A percentile compares a stretch with the other conserved stretches of the same genome.
Evolutionary conservation across 1,140 invertebrate species (phyloP).

Genomic region (Tenebrio molitor): DNA sequence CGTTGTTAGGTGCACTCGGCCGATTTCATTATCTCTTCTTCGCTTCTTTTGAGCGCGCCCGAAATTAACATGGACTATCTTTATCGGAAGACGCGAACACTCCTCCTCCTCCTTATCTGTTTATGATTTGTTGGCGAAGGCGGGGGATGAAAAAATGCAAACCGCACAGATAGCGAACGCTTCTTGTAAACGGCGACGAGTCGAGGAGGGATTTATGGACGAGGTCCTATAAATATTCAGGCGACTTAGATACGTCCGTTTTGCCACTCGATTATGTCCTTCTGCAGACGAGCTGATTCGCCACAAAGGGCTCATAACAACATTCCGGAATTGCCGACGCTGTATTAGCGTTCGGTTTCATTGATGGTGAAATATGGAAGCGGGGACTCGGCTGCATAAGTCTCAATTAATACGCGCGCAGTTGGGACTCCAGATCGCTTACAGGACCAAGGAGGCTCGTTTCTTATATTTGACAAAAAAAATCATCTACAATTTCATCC

Average conservation of each 20-base stretch:
- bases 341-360: too few species aligned
- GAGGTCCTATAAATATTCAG: slow-evolving; percentile 26
- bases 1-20: slow-evolving; percentile 47
- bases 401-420: too few species aligned
- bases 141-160: slow-evolving; percentile 44
- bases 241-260: too few species aligned
- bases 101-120: slow-evolving; percentile 47
- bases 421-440: too few species aligned
- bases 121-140: slow-evolving; percentile 47
- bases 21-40: slow-evolving; percentile 47
- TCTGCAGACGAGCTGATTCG: background rate
- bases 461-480: too few species aligned
- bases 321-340: too few species aligned
- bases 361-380: too few species aligned
- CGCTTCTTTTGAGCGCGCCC: slow-evolving; percentile 22
- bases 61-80: slow-evolving; percentile 47
- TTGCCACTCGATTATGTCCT: background rate
- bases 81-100: slow-evolving; percentile 36
- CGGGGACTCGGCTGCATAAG: too few species aligned
- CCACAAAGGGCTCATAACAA: background rate
- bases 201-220: background rate
- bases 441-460: too few species aligned
- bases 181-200: slow-evolving; percentile 24
- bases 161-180: slow-evolving; percentile 26
- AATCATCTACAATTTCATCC: too few species aligned